Evolutionary conservation across 2,888 invertebrate species (phyloP).

Genomic region (Cosmorhoe ocellata): DNA sequence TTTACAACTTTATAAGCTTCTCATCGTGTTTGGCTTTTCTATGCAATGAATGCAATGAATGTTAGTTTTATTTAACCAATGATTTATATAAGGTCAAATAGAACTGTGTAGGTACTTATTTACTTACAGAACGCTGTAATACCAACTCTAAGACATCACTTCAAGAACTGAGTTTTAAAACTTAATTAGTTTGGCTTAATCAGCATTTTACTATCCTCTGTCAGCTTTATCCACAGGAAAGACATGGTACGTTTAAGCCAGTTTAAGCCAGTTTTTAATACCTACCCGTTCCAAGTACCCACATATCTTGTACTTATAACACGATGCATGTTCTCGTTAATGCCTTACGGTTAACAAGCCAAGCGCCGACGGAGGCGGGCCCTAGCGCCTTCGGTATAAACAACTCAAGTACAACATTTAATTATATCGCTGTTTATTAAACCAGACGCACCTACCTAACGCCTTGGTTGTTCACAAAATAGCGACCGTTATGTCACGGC

Average conservation of each 20-base stretch:
- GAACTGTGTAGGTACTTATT: too few relatives aligned
- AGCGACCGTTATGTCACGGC: background rate
- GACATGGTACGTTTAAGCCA: background rate
- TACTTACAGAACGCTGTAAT: too few relatives aligned
- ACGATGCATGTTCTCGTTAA: slow-evolving; percentile 59
- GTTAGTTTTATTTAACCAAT: too few relatives aligned
- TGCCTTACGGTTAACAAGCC: slow-evolving; percentile 59
- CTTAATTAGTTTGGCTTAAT: too few relatives aligned
- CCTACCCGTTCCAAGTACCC: slow-evolving; percentile 16
- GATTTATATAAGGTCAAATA: too few relatives aligned
- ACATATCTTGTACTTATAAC: slow-evolving; percentile 24
- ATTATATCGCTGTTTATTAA: slow-evolving; percentile 80
- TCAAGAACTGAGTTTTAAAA: too few relatives aligned
- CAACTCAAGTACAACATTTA: slow-evolving; percentile 79
- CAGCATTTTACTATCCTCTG: too few relatives aligned
- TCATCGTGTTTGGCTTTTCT: too few relatives aligned
- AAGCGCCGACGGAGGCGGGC: slow-evolving; percentile 63
- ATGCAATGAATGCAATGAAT: too few relatives aligned
- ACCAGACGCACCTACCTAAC: slow-evolving; percentile 62
- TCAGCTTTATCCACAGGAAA: too few relatives aligned
- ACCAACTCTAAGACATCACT: too few relatives aligned
- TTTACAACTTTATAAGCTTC: too few relatives aligned
- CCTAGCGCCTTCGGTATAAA: slow-evolving; percentile 66
- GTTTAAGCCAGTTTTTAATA: background rate
- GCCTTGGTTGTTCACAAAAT: background rate